These are phyloP conservation scores for Hyles vespertilio DNA, from an alignment of 1,140 invertebrate species.

Conservation along the genomic window DNA sequence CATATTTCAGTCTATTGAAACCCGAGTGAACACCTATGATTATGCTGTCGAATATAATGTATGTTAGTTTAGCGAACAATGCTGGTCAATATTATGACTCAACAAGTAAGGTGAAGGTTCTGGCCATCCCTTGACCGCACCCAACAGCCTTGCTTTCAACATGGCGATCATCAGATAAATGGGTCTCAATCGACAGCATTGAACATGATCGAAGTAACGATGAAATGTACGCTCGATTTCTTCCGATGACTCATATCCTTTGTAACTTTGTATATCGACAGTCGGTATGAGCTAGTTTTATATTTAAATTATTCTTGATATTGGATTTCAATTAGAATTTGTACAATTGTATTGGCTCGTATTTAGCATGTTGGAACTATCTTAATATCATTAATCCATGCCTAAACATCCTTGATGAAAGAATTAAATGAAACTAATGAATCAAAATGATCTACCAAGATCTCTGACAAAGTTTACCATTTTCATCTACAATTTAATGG, in stretches of 20 bases:
- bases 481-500: no score
- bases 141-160: slow-evolving; percentile 68
- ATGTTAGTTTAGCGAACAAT: not conserved
- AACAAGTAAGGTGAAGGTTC: slow-evolving; percentile 46
- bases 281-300: not conserved
- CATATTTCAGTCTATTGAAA: not conserved
- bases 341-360: no score
- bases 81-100: not conserved
- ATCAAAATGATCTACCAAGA: no score
- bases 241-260: slow-evolving; percentile 21
- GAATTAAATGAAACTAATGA: no score
- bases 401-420: no score
- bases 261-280: not conserved
- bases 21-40: not conserved
- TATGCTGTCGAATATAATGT: not conserved
- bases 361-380: no score
- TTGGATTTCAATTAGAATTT: not conserved
- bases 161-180: slow-evolving; percentile 54
- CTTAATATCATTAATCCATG: no score
- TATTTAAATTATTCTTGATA: not conserved
- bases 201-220: slow-evolving; percentile 48
- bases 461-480: no score
- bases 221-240: slow-evolving; percentile 23
- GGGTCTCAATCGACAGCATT: slow-evolving; percentile 44
- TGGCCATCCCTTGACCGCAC: slow-evolving; percentile 66